Evolutionary conservation across 2,113 vertebrate genomes (phyloP), one percentile per base, ranked within the genome.

Genomic region (Mustela nigripes): DNA sequence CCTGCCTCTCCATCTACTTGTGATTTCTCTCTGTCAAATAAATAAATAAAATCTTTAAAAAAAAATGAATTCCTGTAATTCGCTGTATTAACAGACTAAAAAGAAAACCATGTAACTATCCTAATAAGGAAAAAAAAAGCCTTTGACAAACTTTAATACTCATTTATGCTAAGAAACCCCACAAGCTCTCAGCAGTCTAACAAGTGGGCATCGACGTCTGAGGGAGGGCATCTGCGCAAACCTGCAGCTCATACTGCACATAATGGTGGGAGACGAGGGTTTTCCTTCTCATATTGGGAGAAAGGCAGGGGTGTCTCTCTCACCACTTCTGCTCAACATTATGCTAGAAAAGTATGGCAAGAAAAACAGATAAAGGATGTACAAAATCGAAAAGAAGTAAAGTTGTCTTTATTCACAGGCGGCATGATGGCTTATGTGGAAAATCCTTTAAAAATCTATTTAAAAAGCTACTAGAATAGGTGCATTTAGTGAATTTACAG

Each of bases 181-280:
- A 39, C 4, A 16, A 62, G 15, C 5, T 62, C 56, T 63, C 21
- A 26, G 58, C 58, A 63, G 24, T 36, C 21, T 48, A 45, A 45
- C 21, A 62, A n/a, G 26, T 5, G 4, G 11, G 8, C 19, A 9
- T 33, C 69, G 11, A 2, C 7, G 15, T 19, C 67, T 56, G 16
- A 4, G 28, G 39, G 36, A 74, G 39, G 58, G 9, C 81, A 7
- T 18, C 36, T 7, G 2, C 10, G 39, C 19, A 45, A 22, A 7
- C 26, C 10, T 1, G 11, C 28, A 31, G 36, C 81, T 2, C 4
- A 0, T 18, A 1, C 18, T 26, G 4, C 5, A 21, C 6, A 0
- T 14, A 0, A 9, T 33, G 42, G 14, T 16, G 15, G 33, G 16
- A 53, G 11, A 56, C 22, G 0, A 28, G 39, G 24, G 33, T 22